phyloP scores from a whole-genome alignment of 2,888 invertebrate genomes.

The Minunthozetes semirufus region DNA sequence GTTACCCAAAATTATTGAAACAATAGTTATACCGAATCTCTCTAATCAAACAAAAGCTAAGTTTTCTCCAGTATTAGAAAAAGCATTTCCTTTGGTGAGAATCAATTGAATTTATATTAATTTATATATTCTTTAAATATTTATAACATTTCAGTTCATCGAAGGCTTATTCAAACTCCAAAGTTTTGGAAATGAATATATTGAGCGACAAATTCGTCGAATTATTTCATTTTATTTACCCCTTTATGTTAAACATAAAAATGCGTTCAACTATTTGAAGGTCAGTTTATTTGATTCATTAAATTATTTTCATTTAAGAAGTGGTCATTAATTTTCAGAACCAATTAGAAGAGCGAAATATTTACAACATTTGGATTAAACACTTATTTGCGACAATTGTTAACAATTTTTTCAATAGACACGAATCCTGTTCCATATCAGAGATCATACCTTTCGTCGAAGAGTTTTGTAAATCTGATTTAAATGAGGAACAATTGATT shows the following conservation, averaged over 20 bases:
- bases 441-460: not conserved
- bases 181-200: not conserved
- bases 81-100: slow-evolving; percentile 1
- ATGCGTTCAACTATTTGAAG: not conserved
- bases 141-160: not conserved
- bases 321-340: not conserved
- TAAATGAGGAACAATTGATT: not conserved
- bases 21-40: not conserved
- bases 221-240: not conserved
- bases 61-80: not conserved
- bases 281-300: not conserved
- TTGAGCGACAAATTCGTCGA: slow-evolving; percentile 1
- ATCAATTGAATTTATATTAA: not conserved
- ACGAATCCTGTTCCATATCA: not conserved
- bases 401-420: not conserved
- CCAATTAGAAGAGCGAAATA: not conserved
- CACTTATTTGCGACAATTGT: not conserved
- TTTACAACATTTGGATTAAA: not conserved
- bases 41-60: not conserved
- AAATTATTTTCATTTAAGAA: not conserved
- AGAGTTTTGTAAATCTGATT: not conserved
- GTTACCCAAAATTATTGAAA: not conserved
- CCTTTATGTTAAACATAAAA: not conserved
- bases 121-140: not conserved
- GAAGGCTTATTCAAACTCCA: not conserved